phyloP scores from a whole-genome alignment of 2,797 vertebrate genomes.

The Centroberyx gerrardi region DNA sequence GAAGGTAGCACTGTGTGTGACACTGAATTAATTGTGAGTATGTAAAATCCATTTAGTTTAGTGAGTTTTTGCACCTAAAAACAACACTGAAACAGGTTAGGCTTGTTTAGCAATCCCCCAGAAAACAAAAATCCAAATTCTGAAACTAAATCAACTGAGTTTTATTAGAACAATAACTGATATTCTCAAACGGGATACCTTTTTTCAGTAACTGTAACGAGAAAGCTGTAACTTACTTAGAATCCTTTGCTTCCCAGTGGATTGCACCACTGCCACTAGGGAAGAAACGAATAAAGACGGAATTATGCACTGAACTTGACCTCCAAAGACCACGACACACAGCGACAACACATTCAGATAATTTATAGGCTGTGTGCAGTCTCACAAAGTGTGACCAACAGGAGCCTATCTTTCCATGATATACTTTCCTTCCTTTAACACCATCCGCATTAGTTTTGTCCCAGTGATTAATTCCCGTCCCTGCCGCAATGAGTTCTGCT shows the following conservation, averaged over 20 bases:
- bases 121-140: neutral
- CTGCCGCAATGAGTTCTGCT: constrained; percentile 1
- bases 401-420: constrained; percentile 19
- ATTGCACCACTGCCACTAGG: constrained; percentile 13
- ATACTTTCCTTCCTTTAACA: constrained; percentile 25
- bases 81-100: neutral
- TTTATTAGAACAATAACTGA: too few relatives aligned
- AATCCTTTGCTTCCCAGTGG: constrained; percentile 21
- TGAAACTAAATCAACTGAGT: too few relatives aligned
- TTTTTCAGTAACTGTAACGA: constrained; percentile 8
- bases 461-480: constrained; percentile 13
- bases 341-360: constrained; percentile 22
- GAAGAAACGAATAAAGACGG: constrained; percentile 19
- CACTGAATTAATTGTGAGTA: neutral
- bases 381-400: constrained; percentile 34
- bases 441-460: constrained; percentile 17
- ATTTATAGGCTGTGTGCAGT: constrained; percentile 34
- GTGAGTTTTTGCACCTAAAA: neutral
- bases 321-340: constrained; percentile 31
- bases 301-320: constrained; percentile 43
- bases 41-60: neutral
- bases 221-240: constrained; percentile 25
- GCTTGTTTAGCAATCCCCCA: neutral
- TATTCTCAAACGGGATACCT: too few relatives aligned
- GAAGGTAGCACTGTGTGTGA: too few relatives aligned